Evolutionary conservation across 2,113 vertebrate species (phyloP).

Genomic region (Burhinus bistriatus): DNA sequence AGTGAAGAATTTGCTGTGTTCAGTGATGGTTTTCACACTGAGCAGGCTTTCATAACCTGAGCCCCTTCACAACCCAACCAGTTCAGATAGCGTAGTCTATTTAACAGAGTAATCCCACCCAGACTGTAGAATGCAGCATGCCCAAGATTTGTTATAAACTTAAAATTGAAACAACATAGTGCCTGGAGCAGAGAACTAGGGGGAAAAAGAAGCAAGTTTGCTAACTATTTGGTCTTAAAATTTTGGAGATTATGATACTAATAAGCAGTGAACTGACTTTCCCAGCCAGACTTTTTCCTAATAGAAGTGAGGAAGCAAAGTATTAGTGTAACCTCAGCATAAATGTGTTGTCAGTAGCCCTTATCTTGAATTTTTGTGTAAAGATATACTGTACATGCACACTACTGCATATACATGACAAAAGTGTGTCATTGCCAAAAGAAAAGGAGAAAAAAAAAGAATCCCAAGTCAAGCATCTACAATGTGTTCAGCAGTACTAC

Average conservation of each 20-base stretch:
- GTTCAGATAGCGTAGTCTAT: background rate
- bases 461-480: background rate
- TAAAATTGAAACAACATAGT: background rate
- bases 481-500: background rate
- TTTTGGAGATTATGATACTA: background rate
- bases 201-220: background rate
- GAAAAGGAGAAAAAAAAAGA: background rate
- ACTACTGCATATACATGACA: background rate
- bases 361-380: background rate
- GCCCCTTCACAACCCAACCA: background rate
- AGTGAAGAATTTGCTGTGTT: background rate
- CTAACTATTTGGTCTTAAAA: background rate
- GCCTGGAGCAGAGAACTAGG: background rate
- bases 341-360: background rate
- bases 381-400: background rate
- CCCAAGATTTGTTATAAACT: background rate
- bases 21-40: background rate
- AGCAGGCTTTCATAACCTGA: background rate
- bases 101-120: background rate
- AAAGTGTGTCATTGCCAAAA: background rate
- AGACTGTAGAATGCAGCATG: too few species aligned
- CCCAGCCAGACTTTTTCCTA: background rate
- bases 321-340: background rate
- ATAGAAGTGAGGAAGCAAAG: background rate
- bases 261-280: background rate